Conservation (phyloP, 2,888 invertebrate species). For the Drosophila nr. perissopoda region DNA sequence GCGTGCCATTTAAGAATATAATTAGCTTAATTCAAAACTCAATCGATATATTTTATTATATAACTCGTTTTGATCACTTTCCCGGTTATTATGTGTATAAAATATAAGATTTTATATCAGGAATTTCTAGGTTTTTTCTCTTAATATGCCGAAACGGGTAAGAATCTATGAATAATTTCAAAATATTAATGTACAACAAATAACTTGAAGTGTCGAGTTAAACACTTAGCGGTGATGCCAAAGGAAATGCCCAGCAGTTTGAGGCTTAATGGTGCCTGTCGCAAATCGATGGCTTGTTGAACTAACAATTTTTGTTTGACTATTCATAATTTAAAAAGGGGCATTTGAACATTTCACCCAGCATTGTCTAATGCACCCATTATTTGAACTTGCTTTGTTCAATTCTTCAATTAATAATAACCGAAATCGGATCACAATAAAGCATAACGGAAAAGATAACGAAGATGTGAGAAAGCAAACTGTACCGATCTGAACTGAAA, state of each 20-base stretch:
- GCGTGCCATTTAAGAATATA: constrained; percentile 27
- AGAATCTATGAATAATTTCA: constrained; percentile 40
- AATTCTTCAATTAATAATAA: constrained; percentile 22
- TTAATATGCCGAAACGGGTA: constrained; percentile 37
- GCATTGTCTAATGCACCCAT: constrained; percentile 33
- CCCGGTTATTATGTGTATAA: constrained; percentile 25
- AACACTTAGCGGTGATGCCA: constrained; percentile 1
- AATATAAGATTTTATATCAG: constrained; percentile 38
- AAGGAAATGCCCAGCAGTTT: constrained; percentile 12
- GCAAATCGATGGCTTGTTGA: constrained; percentile 5
- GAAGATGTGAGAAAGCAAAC: constrained; percentile 2
- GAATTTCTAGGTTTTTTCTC: constrained; percentile 49
- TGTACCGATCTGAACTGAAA: constrained; percentile 11
- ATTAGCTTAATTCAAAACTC: constrained; percentile 9
- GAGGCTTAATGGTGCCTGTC: not conserved
- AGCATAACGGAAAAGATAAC: constrained; percentile 21
- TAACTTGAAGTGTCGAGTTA: constrained; percentile 27
- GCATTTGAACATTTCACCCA: constrained; percentile 29
- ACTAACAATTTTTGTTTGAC: not conserved
- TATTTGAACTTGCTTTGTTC: constrained; percentile 22
- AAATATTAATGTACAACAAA: constrained; percentile 40
- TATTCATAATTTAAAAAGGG: not conserved
- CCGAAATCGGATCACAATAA: constrained; percentile 20
- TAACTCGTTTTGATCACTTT: constrained; percentile 38
- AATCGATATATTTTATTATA: constrained; percentile 30